Evolutionary conservation across 1,140 invertebrate genomes (phyloP).

Genomic region (Drosophila micromelanica): DNA sequence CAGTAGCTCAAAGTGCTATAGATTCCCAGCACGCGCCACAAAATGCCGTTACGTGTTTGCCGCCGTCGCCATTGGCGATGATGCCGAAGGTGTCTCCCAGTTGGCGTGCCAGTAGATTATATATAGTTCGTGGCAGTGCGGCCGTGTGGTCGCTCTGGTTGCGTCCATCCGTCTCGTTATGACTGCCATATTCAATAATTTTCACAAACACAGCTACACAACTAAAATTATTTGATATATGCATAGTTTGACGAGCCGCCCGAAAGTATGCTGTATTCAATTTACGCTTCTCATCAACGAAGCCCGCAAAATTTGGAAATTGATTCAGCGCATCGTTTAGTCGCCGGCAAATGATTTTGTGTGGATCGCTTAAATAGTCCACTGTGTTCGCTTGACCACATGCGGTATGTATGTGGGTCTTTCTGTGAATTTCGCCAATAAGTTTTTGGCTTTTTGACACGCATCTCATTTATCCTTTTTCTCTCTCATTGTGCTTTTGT

Average conservation of each 20-base stretch:
- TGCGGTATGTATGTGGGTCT: constrained; percentile 8
- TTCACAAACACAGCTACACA: constrained; percentile 4
- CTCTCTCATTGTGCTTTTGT: constrained; percentile 27
- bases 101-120: constrained; percentile 55
- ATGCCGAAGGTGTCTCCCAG: constrained; percentile 53
- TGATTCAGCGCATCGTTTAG: constrained; percentile 51
- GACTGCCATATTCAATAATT: constrained; percentile 74
- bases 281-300: constrained; percentile 53
- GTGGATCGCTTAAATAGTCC: background rate
- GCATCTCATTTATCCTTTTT: constrained; percentile 27
- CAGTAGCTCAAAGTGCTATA: constrained; percentile 35
- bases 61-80: constrained; percentile 19
- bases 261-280: constrained; percentile 73
- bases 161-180: constrained; percentile 35
- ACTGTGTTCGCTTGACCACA: background rate
- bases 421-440: constrained; percentile 23
- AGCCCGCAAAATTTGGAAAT: constrained; percentile 65
- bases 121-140: constrained; percentile 23
- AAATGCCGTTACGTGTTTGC: constrained; percentile 78
- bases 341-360: constrained; percentile 13
- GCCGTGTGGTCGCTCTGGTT: background rate
- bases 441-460: constrained; percentile 62
- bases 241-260: constrained; percentile 65
- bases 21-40: constrained; percentile 76
- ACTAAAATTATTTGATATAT: constrained; percentile 15